Conservation (phyloP, 2,888 invertebrate species). For the Eupithecia tripunctaria region DNA sequence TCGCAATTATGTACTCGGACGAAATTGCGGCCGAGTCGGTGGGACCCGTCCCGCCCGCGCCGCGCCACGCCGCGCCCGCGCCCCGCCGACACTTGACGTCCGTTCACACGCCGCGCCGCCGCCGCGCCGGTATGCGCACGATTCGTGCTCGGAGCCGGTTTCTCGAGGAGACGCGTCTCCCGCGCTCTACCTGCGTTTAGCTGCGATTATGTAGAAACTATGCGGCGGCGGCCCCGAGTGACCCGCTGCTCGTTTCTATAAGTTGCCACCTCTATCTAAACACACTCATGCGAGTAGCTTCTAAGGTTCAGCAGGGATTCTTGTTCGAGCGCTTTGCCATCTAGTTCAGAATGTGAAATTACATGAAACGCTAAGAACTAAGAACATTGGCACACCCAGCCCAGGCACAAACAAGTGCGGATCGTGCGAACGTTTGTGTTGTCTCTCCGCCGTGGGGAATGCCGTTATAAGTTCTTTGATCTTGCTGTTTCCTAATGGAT, state of each 20-base stretch:
- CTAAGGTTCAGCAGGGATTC: not conserved
- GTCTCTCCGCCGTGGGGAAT: not conserved
- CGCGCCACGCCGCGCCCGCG: not conserved
- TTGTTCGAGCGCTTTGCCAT: not conserved
- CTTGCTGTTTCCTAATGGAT: not conserved
- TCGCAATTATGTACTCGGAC: slow-evolving; percentile 79
- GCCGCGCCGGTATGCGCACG: slow-evolving; percentile 43
- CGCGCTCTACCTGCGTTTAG: slow-evolving; percentile 11
- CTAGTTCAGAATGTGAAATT: not conserved
- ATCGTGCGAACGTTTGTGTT: not conserved
- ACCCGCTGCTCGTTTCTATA: not conserved
- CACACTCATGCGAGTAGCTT: not conserved
- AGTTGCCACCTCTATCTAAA: not conserved
- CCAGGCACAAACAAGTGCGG: not conserved
- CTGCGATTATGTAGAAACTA: not conserved
- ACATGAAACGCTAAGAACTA: not conserved
- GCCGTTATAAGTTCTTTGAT: not conserved
- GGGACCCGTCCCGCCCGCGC: slow-evolving; percentile 53
- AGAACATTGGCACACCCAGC: not conserved
- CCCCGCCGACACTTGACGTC: too few species aligned
- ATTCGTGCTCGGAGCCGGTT: slow-evolving; percentile 41
- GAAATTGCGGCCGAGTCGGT: slow-evolving; percentile 71
- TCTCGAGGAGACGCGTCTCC: slow-evolving; percentile 33
- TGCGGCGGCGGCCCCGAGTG: not conserved
- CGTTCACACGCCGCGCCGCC: not conserved